Base-by-base conservation (phyloP, 35 echinoderm and acorn worm species). In the Chiridota heheva region DNA sequence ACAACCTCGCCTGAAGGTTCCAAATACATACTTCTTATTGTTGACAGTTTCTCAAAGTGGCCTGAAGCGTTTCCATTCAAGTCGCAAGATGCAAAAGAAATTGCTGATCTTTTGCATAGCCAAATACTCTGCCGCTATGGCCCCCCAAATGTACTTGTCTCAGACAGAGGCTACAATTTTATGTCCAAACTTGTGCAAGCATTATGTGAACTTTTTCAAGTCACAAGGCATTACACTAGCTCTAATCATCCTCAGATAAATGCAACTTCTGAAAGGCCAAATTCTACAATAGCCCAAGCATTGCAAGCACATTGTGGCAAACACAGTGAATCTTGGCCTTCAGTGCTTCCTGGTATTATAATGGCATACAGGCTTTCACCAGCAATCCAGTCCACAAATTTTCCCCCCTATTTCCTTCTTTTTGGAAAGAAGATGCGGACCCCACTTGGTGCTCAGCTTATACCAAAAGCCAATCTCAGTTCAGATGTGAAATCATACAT, bases 121-220 rank as follows among this genome's bases (percentile, higher is more conserved):
- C 72, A 70, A 78, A 63, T 87, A 6, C 67, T 87, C 17, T 87
- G 84, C 69, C 40, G 58, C 3, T 87, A 77, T 37, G 67, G 84
- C 2, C 58, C 84, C 25, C 83, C 72, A 49, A 61, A 75, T 42
- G 58, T 73, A 16, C 32, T 87, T 7, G 59, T 87, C 8, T 78
- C 84, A 48, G 84, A 87, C 26, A 87, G 84, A 38, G 61, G 74
- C 44, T n/a, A 76, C 49, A 45, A 87, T 64, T 87, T 87, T 41
- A 77, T 87, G 70, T 87, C 74, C 35, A 79, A 69, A 42, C 43
- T 80, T 45, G 33, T 79, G 8, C 38, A 79, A 58, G 73, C 60
- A 40, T 33, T 78, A 5, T 77, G 84, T 64, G 38, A 67, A 4
- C 43, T 78, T 7, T 78, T 87, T 27, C 84, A 65, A 67, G 78